phyloP scores from a whole-genome alignment of 2,797 vertebrate genomes.

The Chiloscyllium punctatum region DNA sequence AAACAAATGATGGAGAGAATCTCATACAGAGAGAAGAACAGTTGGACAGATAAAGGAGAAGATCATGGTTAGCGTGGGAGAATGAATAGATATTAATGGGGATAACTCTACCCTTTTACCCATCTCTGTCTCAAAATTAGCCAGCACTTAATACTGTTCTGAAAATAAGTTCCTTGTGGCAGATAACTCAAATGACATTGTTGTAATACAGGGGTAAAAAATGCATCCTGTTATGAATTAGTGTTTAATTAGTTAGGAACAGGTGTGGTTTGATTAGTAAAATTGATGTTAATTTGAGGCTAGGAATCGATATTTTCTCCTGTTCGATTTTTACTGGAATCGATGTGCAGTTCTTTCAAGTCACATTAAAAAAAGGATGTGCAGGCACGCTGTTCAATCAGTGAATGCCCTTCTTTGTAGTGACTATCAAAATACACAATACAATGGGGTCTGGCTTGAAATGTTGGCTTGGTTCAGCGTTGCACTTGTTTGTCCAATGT shows the following conservation, averaged over 20 bases:
- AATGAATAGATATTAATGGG: no score
- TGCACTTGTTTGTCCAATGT: neutral
- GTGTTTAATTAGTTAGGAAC: neutral
- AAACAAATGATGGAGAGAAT: no score
- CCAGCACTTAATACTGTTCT: neutral
- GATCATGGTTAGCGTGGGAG: no score
- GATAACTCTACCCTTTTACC: no score
- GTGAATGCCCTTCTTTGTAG: neutral
- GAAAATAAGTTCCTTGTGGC: neutral
- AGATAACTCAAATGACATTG: neutral
- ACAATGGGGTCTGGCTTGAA: neutral
- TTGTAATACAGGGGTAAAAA: neutral
- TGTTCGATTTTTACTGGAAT: neutral
- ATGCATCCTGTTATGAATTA: neutral
- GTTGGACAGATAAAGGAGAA: no score
- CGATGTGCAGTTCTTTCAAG: neutral
- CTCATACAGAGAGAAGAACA: no score
- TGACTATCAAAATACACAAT: neutral
- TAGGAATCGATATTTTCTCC: neutral
- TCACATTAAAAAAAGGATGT: neutral
- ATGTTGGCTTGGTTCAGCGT: neutral
- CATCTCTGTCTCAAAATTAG: neutral
- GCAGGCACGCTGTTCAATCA: neutral
- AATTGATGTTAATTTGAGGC: neutral
- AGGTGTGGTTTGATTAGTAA: neutral